phyloP scores from a whole-genome alignment of 2,113 vertebrate species.

The Sciurus niger region DNA sequence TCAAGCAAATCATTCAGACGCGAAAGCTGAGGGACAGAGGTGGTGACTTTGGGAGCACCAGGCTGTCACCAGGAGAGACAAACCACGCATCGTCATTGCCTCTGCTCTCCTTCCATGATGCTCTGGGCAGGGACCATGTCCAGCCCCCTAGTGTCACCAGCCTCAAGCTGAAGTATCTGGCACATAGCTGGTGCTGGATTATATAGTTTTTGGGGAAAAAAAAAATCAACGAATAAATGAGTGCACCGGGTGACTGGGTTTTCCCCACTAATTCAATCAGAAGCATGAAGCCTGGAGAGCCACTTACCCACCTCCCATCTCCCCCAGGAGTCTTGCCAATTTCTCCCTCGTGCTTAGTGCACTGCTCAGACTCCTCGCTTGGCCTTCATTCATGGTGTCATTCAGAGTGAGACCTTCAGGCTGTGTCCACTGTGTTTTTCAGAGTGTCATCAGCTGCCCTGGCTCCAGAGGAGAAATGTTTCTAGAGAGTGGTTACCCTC shows the following conservation, averaged over 20 bases:
- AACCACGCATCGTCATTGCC: rapidly evolving
- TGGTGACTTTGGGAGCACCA: background rate
- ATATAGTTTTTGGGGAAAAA: background rate
- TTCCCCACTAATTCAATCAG: background rate
- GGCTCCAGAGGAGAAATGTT: background rate
- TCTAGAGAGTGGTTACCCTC: background rate
- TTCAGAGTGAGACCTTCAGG: background rate
- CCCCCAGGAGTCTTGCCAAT: background rate
- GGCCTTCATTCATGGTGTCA: background rate
- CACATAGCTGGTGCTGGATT: background rate
- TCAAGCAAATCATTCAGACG: background rate
- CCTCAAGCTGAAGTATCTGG: background rate
- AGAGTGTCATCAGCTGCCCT: background rate
- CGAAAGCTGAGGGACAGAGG: background rate
- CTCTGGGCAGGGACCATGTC: background rate
- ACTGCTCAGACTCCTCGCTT: rapidly evolving
- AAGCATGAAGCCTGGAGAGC: background rate
- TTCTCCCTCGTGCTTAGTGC: background rate
- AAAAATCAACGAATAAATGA: background rate
- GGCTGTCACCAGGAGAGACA: background rate
- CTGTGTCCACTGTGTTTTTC: rapidly evolving
- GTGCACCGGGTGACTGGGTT: background rate
- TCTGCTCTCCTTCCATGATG: background rate
- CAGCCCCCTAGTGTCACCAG: background rate
- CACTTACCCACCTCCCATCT: background rate